phyloP scores from a whole-genome alignment of 35 echinoderm and acorn worm genomes.

The Acanthaster planci region DNA sequence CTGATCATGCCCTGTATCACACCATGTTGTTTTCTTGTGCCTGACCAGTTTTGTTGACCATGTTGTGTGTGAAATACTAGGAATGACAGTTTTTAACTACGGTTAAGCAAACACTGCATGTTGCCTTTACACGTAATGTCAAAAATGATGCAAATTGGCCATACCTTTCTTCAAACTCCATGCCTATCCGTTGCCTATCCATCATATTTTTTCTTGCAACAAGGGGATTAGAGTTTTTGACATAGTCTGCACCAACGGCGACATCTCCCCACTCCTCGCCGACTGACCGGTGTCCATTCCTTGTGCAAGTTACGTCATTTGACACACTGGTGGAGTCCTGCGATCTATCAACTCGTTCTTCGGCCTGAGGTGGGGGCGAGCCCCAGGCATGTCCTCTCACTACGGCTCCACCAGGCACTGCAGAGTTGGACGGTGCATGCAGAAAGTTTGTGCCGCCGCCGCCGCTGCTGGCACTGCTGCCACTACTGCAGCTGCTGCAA shows the following conservation, averaged over 20 bases:
- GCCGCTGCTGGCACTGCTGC: neutral
- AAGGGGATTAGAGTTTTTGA: neutral
- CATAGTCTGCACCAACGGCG: constrained; percentile 13
- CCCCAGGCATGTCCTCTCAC: neutral
- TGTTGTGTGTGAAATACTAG: too few relatives aligned
- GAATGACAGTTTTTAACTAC: too few relatives aligned
- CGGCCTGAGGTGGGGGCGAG: constrained; percentile 2
- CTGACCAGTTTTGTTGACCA: too few relatives aligned
- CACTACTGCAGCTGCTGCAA: neutral
- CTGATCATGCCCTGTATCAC: too few relatives aligned
- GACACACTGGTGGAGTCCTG: constrained; percentile 12
- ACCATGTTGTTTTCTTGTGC: too few relatives aligned
- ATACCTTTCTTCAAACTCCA: constrained; percentile 13
- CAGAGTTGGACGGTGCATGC: neutral
- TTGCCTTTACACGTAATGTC: too few relatives aligned
- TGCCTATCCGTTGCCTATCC: neutral
- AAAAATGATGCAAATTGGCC: neutral
- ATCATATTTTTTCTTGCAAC: neutral
- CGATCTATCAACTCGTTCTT: constrained; percentile 19
- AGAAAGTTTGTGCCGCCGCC: neutral
- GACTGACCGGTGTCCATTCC: constrained; percentile 21
- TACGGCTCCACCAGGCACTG: neutral
- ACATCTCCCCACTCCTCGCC: constrained; percentile 34
- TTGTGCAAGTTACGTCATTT: constrained; percentile 25
- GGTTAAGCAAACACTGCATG: too few relatives aligned